Conservation (phyloP, 2,797 vertebrate species). For the Pseudochaenichthys georgianus region DNA sequence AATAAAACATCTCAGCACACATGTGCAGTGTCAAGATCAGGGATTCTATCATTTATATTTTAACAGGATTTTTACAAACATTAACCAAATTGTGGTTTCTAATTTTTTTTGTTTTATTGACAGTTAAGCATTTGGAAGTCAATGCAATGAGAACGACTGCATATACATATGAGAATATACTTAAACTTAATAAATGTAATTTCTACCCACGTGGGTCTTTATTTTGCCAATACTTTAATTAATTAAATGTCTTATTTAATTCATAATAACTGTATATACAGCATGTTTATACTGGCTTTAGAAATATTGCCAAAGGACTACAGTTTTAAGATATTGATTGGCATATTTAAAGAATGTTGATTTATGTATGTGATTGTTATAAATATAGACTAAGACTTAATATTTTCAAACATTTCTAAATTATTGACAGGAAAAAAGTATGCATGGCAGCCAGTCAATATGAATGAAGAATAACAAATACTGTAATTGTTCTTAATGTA, state of each 20-base stretch:
- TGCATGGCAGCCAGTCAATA: not conserved
- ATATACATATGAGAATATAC: not conserved
- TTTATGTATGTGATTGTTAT: not conserved
- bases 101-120: not conserved
- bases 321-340: not conserved
- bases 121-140: not conserved
- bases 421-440: not conserved
- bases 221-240: not conserved
- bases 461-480: not conserved
- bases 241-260: constrained; percentile 4
- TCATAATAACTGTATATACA: not conserved
- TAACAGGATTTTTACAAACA: not conserved
- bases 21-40: not conserved
- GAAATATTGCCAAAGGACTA: not conserved
- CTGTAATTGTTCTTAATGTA: not conserved
- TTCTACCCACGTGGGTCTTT: not conserved
- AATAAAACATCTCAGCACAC: constrained; percentile 27
- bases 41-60: constrained; percentile 2
- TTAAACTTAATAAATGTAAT: not conserved
- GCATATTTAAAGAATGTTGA: constrained; percentile 8
- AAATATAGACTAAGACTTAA: not conserved
- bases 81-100: not conserved
- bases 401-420: not conserved
- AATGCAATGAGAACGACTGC: not conserved
- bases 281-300: not conserved